Base-by-base conservation (phyloP, 2,797 vertebrate species). In the Pelobates cultripes region DNA sequence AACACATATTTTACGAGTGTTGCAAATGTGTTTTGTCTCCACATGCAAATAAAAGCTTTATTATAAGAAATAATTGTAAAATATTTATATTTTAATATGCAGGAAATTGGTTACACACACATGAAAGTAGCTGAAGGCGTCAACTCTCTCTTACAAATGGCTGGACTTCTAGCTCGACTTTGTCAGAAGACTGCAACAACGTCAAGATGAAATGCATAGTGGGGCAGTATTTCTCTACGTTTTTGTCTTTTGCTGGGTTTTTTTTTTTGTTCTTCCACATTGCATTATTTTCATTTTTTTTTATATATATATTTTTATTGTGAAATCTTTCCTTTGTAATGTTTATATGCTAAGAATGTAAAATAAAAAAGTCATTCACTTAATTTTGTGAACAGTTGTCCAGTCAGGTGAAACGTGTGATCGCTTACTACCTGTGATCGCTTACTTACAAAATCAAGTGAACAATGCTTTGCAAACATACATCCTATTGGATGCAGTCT, bases 61-160 rank as follows among this genome's bases (percentile, higher is more conserved):
- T 28, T 28, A 51, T 51, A 51, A 51, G 47, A 51, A 2, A 51
- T 28, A 51, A 51, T 10, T 51, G 5, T 51, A 51, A 6, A 28
- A 2, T 28, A 64, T 66, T 2, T 66, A 14, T 76, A 10, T 41
- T 73, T 84, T 40, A 28, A 64, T 28, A 3, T 64, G 8, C 92
- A 99, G 98, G 98, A 99, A 86, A 99, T 99, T 0, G 98, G 98
- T 6, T 98, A 96, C 89, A 99, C 97, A 0, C 97, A 99, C 70
- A 96, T 99, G 97, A 95, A 95, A 79, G 91, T 98, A 73, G 90
- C 91, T 0, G 98, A 99, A 88, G 98, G 98, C 0, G 97, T 99
- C 10, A 97, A 95, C 92, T 98, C 97, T 0, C 93, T 99, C 4
- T 89, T 99, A 78, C 98, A 99, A 87, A 96, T 99, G 96, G 96